A percentile compares a stretch with the other conserved stretches of the same genome.
Conservation (phyloP, 2,113 vertebrate species). For the Scomber japonicus region DNA sequence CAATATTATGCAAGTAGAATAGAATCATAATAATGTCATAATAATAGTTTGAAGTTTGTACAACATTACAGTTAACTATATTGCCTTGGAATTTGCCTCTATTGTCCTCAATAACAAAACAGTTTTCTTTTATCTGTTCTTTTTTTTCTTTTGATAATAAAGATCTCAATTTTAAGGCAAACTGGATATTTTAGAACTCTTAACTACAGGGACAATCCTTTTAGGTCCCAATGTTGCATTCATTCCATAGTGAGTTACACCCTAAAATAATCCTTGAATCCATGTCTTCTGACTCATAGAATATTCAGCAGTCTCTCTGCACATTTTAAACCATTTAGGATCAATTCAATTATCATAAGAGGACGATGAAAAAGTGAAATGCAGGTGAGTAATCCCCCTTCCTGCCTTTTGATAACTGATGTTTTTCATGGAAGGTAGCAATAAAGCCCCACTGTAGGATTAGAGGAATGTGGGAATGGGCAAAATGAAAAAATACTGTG, state of each 20-base stretch:
- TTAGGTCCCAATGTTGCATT: slow-evolving; percentile 31
- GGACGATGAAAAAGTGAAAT: slow-evolving; percentile 19
- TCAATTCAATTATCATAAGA: slow-evolving; percentile 58
- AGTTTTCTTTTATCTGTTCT: not conserved
- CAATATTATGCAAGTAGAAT: not conserved
- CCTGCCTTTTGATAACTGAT: not conserved
- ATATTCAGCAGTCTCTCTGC: slow-evolving; percentile 39
- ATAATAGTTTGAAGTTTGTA: not conserved
- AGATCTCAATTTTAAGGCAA: not conserved
- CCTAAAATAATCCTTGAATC: slow-evolving; percentile 21
- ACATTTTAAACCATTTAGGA: slow-evolving; percentile 43
- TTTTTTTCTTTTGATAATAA: not conserved
- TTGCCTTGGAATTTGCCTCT: not conserved
- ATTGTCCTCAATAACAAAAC: not conserved
- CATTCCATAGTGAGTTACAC: slow-evolving; percentile 29
- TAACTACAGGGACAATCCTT: slow-evolving; percentile 48
- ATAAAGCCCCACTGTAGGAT: slow-evolving; percentile 37
- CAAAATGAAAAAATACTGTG: slow-evolving; percentile 12
- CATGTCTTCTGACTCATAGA: slow-evolving; percentile 29
- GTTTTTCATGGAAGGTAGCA: slow-evolving; percentile 9
- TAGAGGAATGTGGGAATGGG: slow-evolving; percentile 26
- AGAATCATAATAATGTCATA: not conserved
- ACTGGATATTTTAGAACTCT: slow-evolving; percentile 1
- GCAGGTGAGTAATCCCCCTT: slow-evolving; percentile 43
- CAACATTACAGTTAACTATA: not conserved